phyloP scores from a whole-genome alignment of 1,140 invertebrate species.

The Chironomus tepperi region DNA sequence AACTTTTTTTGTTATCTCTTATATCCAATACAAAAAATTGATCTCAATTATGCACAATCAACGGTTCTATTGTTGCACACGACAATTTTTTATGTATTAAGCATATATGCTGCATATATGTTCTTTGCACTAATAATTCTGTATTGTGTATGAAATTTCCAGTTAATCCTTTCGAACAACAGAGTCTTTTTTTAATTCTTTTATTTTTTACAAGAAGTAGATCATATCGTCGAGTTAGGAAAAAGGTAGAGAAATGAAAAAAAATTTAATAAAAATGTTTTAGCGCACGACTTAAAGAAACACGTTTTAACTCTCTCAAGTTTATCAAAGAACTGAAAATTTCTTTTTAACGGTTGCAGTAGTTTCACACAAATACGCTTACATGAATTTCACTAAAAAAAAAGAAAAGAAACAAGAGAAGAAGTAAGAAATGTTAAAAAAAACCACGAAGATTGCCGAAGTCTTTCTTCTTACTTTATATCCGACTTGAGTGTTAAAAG shows the following conservation, averaged over 20 bases:
- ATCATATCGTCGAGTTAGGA: slow-evolving; percentile 16
- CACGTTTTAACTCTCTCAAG: background rate
- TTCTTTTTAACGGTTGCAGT: background rate
- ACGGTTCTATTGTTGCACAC: background rate
- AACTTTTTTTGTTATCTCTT: background rate
- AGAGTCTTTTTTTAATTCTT: background rate
- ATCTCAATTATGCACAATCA: slow-evolving; percentile 16
- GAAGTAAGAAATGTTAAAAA: background rate
- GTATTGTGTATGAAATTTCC: background rate
- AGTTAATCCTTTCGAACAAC: slow-evolving; percentile 15
- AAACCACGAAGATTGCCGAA: background rate
- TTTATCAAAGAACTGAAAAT: slow-evolving; percentile 21
- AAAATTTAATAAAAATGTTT: background rate
- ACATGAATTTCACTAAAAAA: background rate
- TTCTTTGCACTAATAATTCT: background rate
- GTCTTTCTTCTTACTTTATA: background rate
- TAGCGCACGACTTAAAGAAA: background rate
- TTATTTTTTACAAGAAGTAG: slow-evolving; percentile 12
- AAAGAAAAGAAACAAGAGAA: background rate
- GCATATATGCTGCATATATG: background rate
- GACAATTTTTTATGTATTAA: background rate
- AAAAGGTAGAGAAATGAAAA: background rate
- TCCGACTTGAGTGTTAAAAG: background rate
- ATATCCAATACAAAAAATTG: background rate
- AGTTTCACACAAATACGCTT: background rate